phyloP scores from a whole-genome alignment of 2,888 invertebrate species.

The Lithophane ornitopus region DNA sequence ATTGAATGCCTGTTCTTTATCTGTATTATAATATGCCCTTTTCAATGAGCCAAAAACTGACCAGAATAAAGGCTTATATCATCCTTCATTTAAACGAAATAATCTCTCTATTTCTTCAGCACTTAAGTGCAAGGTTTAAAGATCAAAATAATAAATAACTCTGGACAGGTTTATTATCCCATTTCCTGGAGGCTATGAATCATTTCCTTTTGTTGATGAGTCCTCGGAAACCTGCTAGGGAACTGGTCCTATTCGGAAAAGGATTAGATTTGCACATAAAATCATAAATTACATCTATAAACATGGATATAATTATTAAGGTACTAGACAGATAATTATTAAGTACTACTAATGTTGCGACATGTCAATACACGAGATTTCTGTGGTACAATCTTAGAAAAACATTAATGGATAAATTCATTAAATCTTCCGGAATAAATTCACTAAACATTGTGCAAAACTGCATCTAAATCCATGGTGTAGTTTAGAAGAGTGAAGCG shows the following conservation, averaged over 20 bases:
- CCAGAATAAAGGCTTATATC: background rate
- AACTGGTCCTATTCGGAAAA: slow-evolving; percentile 8
- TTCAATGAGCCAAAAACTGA: slow-evolving; percentile 4
- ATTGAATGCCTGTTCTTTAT: slow-evolving; percentile 13
- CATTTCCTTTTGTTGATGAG: slow-evolving; percentile 39
- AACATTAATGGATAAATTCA: background rate
- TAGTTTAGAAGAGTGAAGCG: background rate
- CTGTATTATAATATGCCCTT: background rate
- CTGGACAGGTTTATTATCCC: slow-evolving; percentile 20
- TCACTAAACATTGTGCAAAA: background rate
- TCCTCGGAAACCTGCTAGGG: slow-evolving; percentile 1
- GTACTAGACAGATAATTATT: too few relatives aligned
- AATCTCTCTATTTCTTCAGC: slow-evolving; percentile 7
- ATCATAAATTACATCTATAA: slow-evolving; percentile 2
- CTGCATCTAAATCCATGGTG: background rate
- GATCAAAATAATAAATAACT: slow-evolving; percentile 40
- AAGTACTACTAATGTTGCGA: too few relatives aligned
- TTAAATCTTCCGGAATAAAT: background rate
- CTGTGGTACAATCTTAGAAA: background rate
- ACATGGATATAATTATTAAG: background rate
- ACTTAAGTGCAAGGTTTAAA: slow-evolving; percentile 17
- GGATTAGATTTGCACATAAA: slow-evolving; percentile 1
- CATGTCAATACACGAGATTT: background rate
- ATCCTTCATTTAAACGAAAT: slow-evolving; percentile 18
- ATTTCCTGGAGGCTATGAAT: slow-evolving; percentile 42